Evolutionary conservation across 2,113 vertebrate species (phyloP).

Genomic region (Peromyscus maniculatus): DNA sequence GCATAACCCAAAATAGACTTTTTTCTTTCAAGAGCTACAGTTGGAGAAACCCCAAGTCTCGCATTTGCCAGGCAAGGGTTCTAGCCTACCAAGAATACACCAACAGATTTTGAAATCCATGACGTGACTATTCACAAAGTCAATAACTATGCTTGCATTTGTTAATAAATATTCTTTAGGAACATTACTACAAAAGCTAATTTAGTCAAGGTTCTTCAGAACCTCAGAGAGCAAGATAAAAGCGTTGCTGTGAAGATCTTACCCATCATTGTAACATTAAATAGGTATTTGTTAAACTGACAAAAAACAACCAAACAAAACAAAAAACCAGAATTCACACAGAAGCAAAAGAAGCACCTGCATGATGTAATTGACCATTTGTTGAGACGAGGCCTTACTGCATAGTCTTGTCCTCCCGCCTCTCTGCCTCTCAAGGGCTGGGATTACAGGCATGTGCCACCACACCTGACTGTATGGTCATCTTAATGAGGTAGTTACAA

Average conservation of each 20-base stretch:
- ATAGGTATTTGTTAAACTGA: accelerated
- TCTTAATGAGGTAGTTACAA: too few relatives aligned
- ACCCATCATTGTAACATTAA: accelerated
- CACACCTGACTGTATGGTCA: neutral
- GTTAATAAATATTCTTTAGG: neutral
- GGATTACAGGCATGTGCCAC: neutral
- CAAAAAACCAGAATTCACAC: neutral
- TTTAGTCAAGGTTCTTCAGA: neutral
- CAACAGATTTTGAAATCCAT: neutral
- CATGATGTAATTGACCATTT: too few relatives aligned
- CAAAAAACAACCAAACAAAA: neutral
- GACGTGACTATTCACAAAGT: neutral
- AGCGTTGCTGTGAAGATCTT: neutral
- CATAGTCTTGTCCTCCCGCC: neutral
- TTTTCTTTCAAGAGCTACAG: neutral
- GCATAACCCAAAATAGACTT: neutral
- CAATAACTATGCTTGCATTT: too few relatives aligned
- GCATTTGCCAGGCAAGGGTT: neutral
- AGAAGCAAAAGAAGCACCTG: neutral
- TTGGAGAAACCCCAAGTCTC: neutral
- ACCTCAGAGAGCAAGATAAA: neutral
- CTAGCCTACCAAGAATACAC: neutral
- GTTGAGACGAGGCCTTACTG: neutral
- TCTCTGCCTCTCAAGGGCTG: neutral
- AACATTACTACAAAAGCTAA: neutral